Evolutionary conservation across 2,888 invertebrate genomes (phyloP).

Genomic region (Steinernema scapterisci): DNA sequence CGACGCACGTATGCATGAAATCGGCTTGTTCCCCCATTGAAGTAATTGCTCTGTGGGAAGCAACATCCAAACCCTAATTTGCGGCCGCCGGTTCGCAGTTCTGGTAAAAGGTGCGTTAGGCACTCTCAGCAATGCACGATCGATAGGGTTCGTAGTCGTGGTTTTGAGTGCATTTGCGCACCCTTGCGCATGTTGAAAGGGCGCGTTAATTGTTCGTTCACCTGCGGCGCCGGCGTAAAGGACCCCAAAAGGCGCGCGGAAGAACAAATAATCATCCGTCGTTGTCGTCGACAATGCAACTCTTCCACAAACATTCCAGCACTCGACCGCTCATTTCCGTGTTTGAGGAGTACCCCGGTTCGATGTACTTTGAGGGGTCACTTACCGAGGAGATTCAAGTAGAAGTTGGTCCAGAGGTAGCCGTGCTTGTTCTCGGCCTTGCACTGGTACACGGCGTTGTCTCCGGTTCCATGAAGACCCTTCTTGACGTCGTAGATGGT

Average conservation of each 20-base stretch:
- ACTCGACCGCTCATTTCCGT: background rate
- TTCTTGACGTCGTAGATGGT: slow-evolving; percentile 65
- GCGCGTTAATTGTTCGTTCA: slow-evolving; percentile 27
- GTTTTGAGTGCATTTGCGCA: background rate
- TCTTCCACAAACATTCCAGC: slow-evolving; percentile 7
- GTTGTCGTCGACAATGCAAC: slow-evolving; percentile 23
- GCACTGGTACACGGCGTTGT: slow-evolving; percentile 97
- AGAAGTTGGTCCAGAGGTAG: slow-evolving; percentile 91
- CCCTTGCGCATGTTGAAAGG: background rate
- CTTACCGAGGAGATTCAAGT: slow-evolving; percentile 87
- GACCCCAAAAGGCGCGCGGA: background rate
- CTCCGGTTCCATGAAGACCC: slow-evolving; percentile 70
- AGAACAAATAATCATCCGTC: slow-evolving; percentile 11
- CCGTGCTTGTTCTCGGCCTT: slow-evolving; percentile 97
- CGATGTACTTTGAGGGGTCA: slow-evolving; percentile 28
- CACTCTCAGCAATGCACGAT: background rate
- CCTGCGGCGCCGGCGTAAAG: background rate
- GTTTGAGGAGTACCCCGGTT: background rate
- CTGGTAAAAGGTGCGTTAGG: background rate
- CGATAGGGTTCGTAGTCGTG: background rate
- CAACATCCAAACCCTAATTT: slow-evolving; percentile 12
- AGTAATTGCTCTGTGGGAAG: slow-evolving; percentile 12
- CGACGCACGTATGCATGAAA: too few relatives aligned
- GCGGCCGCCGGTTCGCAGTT: slow-evolving; percentile 12
- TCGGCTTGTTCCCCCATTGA: background rate